phyloP scores from a whole-genome alignment of 2,888 invertebrate species.

The Trachelus stipa region DNA sequence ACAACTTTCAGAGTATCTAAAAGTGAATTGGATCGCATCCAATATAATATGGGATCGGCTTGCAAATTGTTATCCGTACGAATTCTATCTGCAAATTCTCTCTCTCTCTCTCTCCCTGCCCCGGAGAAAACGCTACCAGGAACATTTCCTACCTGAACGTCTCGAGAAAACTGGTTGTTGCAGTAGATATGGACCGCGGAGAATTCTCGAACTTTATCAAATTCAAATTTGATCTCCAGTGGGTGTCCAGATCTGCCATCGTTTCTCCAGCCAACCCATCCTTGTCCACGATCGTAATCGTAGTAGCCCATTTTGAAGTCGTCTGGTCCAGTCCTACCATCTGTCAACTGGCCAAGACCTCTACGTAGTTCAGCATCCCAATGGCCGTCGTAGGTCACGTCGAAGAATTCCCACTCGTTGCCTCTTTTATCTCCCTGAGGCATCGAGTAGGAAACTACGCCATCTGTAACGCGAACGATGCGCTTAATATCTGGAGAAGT shows the following conservation, averaged over 20 bases:
- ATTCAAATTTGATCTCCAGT: conserved; percentile 81
- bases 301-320: conserved; percentile 77
- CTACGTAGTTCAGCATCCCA: conserved; percentile 81
- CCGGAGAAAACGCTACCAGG: not conserved
- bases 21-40: not conserved
- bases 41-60: too few relatives aligned
- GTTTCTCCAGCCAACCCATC: conserved; percentile 93
- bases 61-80: not conserved
- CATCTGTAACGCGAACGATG: conserved; percentile 68
- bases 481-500: conserved; percentile 1
- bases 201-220: conserved; percentile 88
- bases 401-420: conserved; percentile 81
- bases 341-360: conserved; percentile 87
- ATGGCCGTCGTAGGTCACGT: conserved; percentile 86
- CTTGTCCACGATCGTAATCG: conserved; percentile 69
- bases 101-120: not conserved
- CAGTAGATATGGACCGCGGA: conserved; percentile 82
- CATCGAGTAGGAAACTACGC: conserved; percentile 87
- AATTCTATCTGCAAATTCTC: not conserved
- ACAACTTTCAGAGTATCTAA: not conserved
- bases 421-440: conserved; percentile 88
- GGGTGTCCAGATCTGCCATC: conserved; percentile 74
- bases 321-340: conserved; percentile 82
- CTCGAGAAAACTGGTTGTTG: conserved; percentile 87
- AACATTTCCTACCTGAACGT: conserved; percentile 75